Evolutionary conservation across 2,113 vertebrate species (phyloP).

Genomic region (Odobenus rosmarus): DNA sequence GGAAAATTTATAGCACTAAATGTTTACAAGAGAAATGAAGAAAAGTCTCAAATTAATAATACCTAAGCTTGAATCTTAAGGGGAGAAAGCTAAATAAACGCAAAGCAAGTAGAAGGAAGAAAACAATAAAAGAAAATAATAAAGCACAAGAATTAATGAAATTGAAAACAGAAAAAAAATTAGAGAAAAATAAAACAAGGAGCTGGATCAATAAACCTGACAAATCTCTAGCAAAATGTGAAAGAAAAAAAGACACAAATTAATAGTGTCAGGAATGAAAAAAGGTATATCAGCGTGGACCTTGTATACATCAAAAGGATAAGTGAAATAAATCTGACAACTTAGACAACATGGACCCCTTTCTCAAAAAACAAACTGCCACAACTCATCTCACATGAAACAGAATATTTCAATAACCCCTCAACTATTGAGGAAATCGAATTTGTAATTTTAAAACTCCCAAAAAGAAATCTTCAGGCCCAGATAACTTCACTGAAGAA

Average conservation of each 20-base stretch:
- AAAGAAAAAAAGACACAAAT: background rate
- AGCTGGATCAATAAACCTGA: background rate
- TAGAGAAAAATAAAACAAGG: background rate
- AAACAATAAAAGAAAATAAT: background rate
- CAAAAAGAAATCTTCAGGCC: background rate
- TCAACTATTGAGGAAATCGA: background rate
- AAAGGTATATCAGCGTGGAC: background rate
- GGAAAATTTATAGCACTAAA: background rate
- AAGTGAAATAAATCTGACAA: background rate
- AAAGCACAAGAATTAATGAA: background rate
- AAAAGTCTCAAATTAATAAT: background rate
- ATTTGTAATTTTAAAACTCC: background rate
- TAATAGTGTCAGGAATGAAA: background rate
- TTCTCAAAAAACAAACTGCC: slow-evolving; percentile 1
- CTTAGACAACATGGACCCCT: background rate
- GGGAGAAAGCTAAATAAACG: background rate
- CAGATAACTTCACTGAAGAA: background rate
- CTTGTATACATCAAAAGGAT: background rate
- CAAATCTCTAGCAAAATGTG: background rate
- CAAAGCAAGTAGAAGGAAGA: background rate
- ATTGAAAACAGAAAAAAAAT: background rate
- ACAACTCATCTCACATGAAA: background rate
- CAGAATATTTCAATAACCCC: background rate
- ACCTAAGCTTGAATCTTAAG: background rate
- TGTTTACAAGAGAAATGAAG: background rate